Percentiles rank a stretch among this genome's conserved stretches.
phyloP scores from a whole-genome alignment of 2,797 vertebrate genomes.

The Cygnus olor region DNA sequence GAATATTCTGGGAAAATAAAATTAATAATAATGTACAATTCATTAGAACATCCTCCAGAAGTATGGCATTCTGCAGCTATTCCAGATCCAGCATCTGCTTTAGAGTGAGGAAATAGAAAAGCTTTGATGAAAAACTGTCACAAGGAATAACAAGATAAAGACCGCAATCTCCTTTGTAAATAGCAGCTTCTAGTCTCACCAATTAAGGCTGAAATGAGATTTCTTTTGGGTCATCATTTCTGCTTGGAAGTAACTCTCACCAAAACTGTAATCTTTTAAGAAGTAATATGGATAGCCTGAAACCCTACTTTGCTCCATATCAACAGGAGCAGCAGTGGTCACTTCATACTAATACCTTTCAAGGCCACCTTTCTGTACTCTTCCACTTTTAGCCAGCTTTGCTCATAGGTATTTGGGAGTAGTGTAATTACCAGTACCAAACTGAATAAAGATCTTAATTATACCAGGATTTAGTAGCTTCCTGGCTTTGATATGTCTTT shows the following conservation, averaged over 20 bases:
- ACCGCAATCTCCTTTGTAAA: neutral
- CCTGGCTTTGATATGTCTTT: neutral
- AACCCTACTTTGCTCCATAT: neutral
- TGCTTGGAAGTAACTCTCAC: neutral
- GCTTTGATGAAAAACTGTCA: neutral
- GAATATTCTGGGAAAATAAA: slow-evolving; percentile 78
- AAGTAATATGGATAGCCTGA: neutral
- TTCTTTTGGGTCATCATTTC: neutral
- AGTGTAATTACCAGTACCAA: neutral
- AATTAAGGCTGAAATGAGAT: neutral
- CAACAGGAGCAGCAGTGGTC: neutral
- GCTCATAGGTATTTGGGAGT: neutral
- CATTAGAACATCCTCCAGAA: neutral
- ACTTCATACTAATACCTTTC: neutral
- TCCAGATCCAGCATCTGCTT: neutral
- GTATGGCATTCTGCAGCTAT: neutral
- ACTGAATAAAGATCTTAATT: neutral
- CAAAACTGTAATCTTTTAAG: neutral
- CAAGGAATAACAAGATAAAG: neutral
- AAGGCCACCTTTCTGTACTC: neutral
- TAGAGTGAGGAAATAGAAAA: neutral
- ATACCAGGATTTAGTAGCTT: neutral
- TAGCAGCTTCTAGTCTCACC: neutral
- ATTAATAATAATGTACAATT: neutral
- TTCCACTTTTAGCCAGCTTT: neutral